Conservation (phyloP, 1,140 invertebrate genomes). For the Bombus huntii region DNA sequence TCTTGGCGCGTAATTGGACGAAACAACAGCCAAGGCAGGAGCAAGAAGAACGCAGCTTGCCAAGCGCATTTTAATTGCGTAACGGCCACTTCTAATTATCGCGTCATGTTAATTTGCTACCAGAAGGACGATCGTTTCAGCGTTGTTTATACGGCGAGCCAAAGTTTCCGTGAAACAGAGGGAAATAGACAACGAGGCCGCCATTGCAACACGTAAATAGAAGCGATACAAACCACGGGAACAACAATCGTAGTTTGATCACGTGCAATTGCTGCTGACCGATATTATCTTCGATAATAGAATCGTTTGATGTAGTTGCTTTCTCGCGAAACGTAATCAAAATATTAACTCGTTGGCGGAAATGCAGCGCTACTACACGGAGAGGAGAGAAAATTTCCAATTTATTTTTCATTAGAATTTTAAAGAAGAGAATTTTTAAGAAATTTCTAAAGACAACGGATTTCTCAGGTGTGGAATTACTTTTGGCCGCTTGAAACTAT, state of each 20-base stretch:
- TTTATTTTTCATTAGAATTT: neutral
- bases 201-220: neutral
- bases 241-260: slow-evolving; percentile 28
- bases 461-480: neutral
- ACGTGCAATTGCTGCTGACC: neutral
- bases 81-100: slow-evolving; percentile 58
- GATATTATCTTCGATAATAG: slow-evolving; percentile 1
- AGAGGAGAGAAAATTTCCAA: neutral
- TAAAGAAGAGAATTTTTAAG: neutral
- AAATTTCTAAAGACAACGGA: neutral
- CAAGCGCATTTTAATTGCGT: slow-evolving; percentile 60
- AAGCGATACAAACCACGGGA: neutral
- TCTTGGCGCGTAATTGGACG: slow-evolving; percentile 47
- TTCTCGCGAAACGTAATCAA: neutral
- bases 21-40: slow-evolving; percentile 10
- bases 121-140: slow-evolving; percentile 49
- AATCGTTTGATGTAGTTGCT: neutral
- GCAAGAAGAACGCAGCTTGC: slow-evolving; percentile 21
- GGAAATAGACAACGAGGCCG: slow-evolving; percentile 1
- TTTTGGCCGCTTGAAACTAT: neutral
- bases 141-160: neutral
- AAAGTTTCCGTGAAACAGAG: neutral
- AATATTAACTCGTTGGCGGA: neutral
- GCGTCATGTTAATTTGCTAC: slow-evolving; percentile 64
- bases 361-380: too few species aligned